Conservation (phyloP, 2,888 invertebrate species). For the Invenusta paracnida region DNA sequence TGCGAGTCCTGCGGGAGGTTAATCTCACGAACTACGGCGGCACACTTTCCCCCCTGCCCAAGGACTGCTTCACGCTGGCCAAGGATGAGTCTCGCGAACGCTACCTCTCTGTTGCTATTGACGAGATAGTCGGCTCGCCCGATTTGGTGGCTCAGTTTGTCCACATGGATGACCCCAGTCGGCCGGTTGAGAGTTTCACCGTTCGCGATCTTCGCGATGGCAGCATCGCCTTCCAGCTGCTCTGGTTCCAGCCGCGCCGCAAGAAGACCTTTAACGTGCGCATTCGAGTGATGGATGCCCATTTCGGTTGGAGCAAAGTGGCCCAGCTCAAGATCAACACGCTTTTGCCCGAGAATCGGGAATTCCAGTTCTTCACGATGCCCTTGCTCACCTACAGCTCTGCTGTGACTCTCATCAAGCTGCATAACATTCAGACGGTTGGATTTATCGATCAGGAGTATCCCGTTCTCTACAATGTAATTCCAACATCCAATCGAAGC, state of each 20-base stretch:
- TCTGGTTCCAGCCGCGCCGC: not conserved
- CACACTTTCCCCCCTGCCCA: slow-evolving; percentile 38
- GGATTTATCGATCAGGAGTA: slow-evolving; percentile 12
- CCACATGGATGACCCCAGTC: slow-evolving; percentile 37
- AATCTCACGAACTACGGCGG: slow-evolving; percentile 36
- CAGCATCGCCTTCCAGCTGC: slow-evolving; percentile 36
- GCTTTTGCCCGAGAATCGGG: not conserved
- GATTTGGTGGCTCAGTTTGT: slow-evolving; percentile 24
- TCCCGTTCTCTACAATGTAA: not conserved
- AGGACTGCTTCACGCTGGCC: slow-evolving; percentile 28
- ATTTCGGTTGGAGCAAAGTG: slow-evolving; percentile 19
- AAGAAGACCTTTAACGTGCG: not conserved
- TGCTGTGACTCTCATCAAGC: not conserved
- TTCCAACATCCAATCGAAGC: not conserved
- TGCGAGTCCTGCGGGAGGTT: not conserved
- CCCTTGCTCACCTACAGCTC: slow-evolving; percentile 30
- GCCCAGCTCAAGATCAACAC: not conserved
- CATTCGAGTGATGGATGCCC: slow-evolving; percentile 18
- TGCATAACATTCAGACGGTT: slow-evolving; percentile 31
- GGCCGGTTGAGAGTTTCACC: slow-evolving; percentile 32
- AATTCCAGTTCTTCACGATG: slow-evolving; percentile 21
- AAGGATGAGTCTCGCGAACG: slow-evolving; percentile 32
- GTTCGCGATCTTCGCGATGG: slow-evolving; percentile 32
- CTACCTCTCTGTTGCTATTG: slow-evolving; percentile 14
- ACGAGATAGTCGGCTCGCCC: not conserved